Conservation (phyloP, 1,140 invertebrate genomes). For the Myzus persicae region DNA sequence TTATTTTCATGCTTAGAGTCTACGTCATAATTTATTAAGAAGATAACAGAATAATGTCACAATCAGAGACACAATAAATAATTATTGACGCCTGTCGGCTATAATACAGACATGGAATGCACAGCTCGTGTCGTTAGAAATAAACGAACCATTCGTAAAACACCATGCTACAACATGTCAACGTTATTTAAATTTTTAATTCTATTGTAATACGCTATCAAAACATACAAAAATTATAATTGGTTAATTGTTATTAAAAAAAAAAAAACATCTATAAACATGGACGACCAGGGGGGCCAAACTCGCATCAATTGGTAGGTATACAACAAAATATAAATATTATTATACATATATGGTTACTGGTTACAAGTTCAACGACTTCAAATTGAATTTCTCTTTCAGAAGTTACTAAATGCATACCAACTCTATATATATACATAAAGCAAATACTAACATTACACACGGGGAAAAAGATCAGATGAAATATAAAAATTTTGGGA, state of each 20-base stretch:
- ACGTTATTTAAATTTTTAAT: not conserved
- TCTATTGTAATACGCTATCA: not conserved
- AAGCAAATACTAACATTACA: not conserved
- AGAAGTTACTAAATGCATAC: not conserved
- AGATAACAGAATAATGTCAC: not conserved
- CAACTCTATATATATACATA: not conserved
- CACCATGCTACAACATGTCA: not conserved
- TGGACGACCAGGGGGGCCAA: not conserved
- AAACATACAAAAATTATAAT: not conserved
- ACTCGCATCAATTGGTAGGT: not conserved
- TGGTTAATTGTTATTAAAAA: not conserved
- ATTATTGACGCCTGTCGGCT: not conserved
- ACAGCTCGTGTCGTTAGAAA: not conserved
- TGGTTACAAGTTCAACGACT: slow-evolving; percentile 20
- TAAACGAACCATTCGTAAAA: not conserved
- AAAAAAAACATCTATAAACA: not conserved
- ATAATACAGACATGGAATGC: not conserved
- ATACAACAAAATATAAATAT: not conserved
- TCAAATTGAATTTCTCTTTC: slow-evolving; percentile 13
- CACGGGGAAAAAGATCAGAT: not conserved
- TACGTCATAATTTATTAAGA: not conserved
- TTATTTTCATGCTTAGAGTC: not conserved
- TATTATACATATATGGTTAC: not conserved
- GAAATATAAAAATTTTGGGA: not conserved
- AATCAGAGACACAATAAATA: not conserved